A percentile compares a stretch with the other conserved stretches of the same genome.
phyloP scores from a whole-genome alignment of 1,140 invertebrate species.

The Pogonomyrmex californicus region DNA sequence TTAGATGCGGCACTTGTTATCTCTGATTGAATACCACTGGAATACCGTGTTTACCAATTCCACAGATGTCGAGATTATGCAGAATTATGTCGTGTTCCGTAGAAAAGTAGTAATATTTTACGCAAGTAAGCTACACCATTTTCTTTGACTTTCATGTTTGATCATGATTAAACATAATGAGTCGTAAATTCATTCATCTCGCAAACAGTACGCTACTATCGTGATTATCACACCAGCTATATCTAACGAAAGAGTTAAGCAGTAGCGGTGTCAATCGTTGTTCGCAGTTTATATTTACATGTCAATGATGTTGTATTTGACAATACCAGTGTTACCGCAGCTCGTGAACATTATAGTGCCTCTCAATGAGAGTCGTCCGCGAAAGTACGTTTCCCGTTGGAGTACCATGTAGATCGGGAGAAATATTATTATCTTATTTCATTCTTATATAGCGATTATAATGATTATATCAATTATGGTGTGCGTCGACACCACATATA shows the following conservation, averaged over 20 bases:
- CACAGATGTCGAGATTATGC: neutral
- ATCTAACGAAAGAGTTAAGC: neutral
- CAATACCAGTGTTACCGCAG: neutral
- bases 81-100: neutral
- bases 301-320: neutral
- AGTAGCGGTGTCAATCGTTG: neutral
- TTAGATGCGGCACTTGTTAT: neutral
- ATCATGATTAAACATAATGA: neutral
- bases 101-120: constrained; percentile 35
- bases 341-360: constrained; percentile 18
- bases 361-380: constrained; percentile 1
- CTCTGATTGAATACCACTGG: constrained; percentile 3
- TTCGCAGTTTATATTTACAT: constrained; percentile 22
- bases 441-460: neutral
- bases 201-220: neutral
- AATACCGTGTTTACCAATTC: neutral
- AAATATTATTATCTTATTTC: constrained; percentile 36
- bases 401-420: neutral
- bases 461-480: neutral
- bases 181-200: neutral
- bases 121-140: neutral
- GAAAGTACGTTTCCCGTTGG: neutral
- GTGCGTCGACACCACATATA: constrained; percentile 10
- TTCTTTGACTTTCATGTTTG: neutral
- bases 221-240: neutral